phyloP scores from a whole-genome alignment of 2,113 vertebrate genomes.

The Triplophysa rosa region DNA sequence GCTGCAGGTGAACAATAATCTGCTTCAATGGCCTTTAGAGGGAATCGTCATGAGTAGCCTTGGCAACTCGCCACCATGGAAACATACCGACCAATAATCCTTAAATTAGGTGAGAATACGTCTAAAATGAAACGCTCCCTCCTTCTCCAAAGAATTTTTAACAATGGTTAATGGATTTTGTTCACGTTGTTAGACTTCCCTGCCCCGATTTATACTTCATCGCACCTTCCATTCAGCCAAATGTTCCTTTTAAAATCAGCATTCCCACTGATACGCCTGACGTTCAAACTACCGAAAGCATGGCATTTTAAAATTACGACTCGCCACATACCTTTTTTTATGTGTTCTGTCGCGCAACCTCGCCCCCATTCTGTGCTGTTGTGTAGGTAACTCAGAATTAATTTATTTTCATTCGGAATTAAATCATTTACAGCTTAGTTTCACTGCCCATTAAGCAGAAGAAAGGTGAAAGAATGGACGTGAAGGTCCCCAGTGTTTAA shows the following conservation, averaged over 20 bases:
- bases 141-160: background rate
- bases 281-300: background rate
- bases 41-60: constrained; percentile 1
- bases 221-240: background rate
- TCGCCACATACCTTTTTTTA: background rate
- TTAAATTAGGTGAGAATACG: background rate
- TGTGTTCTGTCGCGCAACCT: background rate
- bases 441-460: constrained; percentile 54
- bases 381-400: constrained; percentile 26
- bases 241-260: background rate
- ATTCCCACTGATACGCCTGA: background rate
- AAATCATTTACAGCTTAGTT: constrained; percentile 17
- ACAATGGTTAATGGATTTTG: background rate
- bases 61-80: constrained; percentile 16
- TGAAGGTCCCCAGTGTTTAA: background rate
- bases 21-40: constrained; percentile 19
- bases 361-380: background rate
- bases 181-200: background rate
- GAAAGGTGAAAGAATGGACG: constrained; percentile 55
- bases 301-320: background rate
- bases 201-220: background rate
- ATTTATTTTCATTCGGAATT: background rate
- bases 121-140: background rate
- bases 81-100: constrained; percentile 14
- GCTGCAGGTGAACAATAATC: constrained; percentile 16